Evolutionary conservation across 1,140 invertebrate genomes (phyloP).

Genomic region (Prorops nasuta): DNA sequence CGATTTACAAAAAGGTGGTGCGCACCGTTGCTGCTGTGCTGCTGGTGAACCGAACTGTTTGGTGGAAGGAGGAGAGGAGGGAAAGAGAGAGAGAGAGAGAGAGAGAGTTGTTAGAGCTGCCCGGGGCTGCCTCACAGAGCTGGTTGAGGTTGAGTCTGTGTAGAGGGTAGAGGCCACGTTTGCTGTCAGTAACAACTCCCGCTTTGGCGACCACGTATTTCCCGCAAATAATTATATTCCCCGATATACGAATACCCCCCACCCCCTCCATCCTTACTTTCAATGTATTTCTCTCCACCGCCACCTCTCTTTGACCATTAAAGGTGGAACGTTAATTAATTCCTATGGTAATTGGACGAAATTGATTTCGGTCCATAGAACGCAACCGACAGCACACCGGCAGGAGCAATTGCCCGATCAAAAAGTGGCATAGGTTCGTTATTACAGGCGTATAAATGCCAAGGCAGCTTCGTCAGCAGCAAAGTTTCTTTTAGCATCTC

Average conservation of each 20-base stretch:
- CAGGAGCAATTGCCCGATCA: too few species aligned
- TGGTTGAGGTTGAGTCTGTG: too few species aligned
- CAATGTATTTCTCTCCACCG: neutral
- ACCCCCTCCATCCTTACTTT: neutral
- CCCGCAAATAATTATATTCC: conserved; percentile 27
- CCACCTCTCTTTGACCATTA: neutral
- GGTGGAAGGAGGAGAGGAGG: conserved; percentile 3
- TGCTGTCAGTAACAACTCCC: conserved; percentile 47
- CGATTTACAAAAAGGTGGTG: conserved; percentile 43
- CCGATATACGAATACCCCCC: neutral
- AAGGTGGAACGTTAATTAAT: too few species aligned
- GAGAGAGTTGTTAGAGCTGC: conserved; percentile 39
- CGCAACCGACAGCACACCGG: too few species aligned
- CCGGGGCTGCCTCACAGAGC: conserved; percentile 30
- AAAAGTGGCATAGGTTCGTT: too few species aligned
- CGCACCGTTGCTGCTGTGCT: conserved; percentile 10
- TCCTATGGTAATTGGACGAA: too few species aligned
- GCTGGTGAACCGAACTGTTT: conserved; percentile 3
- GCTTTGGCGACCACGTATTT: conserved; percentile 22
- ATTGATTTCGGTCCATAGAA: too few species aligned
- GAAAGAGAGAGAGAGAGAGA: conserved; percentile 24
- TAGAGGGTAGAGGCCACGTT: conserved; percentile 37
- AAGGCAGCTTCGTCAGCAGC: too few species aligned
- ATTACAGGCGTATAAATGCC: too few species aligned
- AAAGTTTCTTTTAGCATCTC: too few species aligned